These are phyloP conservation scores for Antechinus flavipes DNA, from an alignment of 2,113 vertebrate genomes.

Conservation along the genomic window DNA sequence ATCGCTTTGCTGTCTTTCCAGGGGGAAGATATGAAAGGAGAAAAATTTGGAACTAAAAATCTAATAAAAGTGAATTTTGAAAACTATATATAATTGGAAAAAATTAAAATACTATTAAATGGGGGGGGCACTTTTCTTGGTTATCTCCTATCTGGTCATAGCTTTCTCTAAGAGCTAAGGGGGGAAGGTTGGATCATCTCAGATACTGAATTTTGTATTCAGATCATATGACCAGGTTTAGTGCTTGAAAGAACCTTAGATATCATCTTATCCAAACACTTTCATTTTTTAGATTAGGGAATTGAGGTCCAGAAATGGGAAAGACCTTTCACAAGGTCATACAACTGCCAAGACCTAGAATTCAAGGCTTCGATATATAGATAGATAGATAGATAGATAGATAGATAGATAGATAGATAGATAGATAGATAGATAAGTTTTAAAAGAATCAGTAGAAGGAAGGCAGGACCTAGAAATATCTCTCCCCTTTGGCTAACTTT, in stretches of 20 bases:
- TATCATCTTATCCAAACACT: not conserved
- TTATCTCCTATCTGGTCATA: not conserved
- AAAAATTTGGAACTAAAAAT: too few relatives aligned
- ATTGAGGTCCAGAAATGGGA: not conserved
- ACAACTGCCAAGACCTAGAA: not conserved
- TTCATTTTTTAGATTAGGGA: not conserved
- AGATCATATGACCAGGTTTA: not conserved
- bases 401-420: too few relatives aligned
- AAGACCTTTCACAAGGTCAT: not conserved
- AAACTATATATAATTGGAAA: too few relatives aligned
- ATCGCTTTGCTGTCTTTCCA: too few relatives aligned
- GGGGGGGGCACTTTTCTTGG: too few relatives aligned
- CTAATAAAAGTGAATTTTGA: too few relatives aligned
- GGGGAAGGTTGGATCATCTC: not conserved
- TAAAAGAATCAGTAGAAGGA: not conserved
- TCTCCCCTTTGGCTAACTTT: not conserved
- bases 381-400: too few relatives aligned
- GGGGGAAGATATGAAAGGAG: too few relatives aligned
- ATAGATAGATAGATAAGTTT: not conserved
- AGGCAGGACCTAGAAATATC: not conserved
- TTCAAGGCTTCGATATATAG: not conserved
- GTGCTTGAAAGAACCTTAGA: not conserved
- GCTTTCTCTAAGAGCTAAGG: not conserved
- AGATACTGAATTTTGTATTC: not conserved
- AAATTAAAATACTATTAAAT: too few relatives aligned